Evolutionary conservation across 2,113 vertebrate genomes (phyloP), one percentile per base, ranked within the genome.

Genomic region (Meriones unguiculatus): DNA sequence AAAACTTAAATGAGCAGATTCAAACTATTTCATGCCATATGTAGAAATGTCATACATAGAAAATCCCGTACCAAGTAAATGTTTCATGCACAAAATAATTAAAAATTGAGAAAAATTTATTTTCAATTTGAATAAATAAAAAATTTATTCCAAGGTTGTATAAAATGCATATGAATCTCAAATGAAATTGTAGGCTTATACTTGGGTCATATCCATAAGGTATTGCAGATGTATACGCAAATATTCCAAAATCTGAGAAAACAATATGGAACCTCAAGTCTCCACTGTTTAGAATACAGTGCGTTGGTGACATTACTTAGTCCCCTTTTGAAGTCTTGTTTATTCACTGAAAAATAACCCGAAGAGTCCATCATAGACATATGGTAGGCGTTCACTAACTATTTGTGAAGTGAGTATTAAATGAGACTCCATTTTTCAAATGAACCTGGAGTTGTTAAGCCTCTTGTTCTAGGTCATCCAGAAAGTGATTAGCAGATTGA

Each of bases 391-490:
- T 52, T 90, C 50, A 87, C 22, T 85, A 86, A 87, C 90, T 73
- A 35, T 84, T 84, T 75, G 77, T 30, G 59, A 95, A 90, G 57
- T 38, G 35, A 91, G 14, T 62, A 91, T 38, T 80, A 92, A 93
- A 65, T 81, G 9, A 95, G 90, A 30, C 22, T 25, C 41, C 17
- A 94, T 41, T 89, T 93, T 92, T 93, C 10, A 67, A 77, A 38
- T 64, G 80, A 96, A 41, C 35, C 18, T 75, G 41, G 35, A 88
- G 38, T 70, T 50, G 57, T 28, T 38, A 70, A 52, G 24, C 8
- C 32, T 41, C 28, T 90, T 70, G 64, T 38, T 95, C 86, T 80
- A 81, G 57, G 35, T 89, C 54, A 93, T 14, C 22, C 2, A 41
- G 89, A 94, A 77, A 70, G n/a, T 50, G 80, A 90, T 0, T 54